Evolutionary conservation across 2,888 invertebrate genomes (phyloP), one percentile per base, ranked within the genome.

Genomic region (Diplolepis rosae): DNA sequence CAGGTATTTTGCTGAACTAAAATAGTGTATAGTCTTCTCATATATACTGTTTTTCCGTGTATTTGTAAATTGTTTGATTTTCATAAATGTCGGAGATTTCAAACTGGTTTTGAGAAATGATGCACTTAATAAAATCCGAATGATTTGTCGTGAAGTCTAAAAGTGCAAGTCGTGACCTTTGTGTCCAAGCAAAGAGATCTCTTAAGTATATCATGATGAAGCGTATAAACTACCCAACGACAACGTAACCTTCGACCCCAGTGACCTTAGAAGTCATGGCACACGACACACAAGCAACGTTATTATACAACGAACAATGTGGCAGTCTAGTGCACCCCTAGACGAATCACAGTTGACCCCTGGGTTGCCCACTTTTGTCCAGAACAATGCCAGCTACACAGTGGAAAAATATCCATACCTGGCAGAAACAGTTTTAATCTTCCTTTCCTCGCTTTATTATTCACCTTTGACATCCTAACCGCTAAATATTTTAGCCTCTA

Each of bases 261-360:
- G 66, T 77, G 80, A 77, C 80, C 79, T 70, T 69, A 73, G 73
- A 71, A 75, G 80, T 79, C 77, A 79, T 78, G 80, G 79, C 76
- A 81, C 80, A 77, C 79, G 81, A 83, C 79, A 78, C 78, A 79
- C 72, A 78, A 80, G 77, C 80, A 80, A 78, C 81, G 79, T 83
- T 80, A 82, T 84, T 83, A 83, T 81, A 82, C 77, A 80, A 77
- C 72, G 75, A 79, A 85, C 83, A 84, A 85, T 83, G 74, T 78
- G 79, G 76, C 77, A 77, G 80, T 80, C 80, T 77, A 70, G 75
- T 80, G 78, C 80, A 75, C 77, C 78, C 79, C 77, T 77, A 68
- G 76, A 76, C 35, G 72, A 73, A 65, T 45, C 45, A 56, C 45
- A 30, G 77, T 61, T 82, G 82, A 83, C 81, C 83, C 83, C 77